Conservation (phyloP, 2,113 vertebrate genomes). For the Mirounga angustirostris region DNA sequence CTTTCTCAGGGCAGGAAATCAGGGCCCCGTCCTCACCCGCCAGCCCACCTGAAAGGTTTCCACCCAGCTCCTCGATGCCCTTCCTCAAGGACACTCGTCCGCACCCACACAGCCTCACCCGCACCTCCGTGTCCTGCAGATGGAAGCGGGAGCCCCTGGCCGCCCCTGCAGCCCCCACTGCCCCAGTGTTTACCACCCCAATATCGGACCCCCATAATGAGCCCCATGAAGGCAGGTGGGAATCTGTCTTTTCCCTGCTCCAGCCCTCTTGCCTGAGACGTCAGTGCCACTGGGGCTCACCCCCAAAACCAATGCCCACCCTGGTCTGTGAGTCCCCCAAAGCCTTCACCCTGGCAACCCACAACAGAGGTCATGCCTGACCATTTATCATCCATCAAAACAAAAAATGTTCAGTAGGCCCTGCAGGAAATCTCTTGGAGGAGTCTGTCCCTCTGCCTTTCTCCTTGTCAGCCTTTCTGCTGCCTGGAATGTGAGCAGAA, state of each 20-base stretch:
- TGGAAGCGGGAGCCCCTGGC: background rate
- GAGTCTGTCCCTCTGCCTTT: background rate
- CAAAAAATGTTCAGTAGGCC: background rate
- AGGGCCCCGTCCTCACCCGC: background rate
- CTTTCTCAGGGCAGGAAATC: background rate
- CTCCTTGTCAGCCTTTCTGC: background rate
- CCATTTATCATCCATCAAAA: background rate
- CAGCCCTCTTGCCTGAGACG: background rate
- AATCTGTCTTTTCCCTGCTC: background rate
- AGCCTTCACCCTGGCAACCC: background rate
- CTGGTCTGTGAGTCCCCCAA: background rate
- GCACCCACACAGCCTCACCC: background rate
- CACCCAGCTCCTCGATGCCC: accelerated
- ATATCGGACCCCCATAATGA: background rate
- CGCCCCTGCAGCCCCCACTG: background rate
- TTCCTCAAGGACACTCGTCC: background rate
- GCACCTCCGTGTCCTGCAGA: accelerated
- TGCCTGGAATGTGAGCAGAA: background rate
- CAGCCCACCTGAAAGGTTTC: background rate
- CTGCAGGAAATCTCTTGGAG: background rate
- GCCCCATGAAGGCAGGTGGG: background rate
- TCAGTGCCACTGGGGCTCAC: background rate
- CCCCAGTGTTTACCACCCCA: too few species aligned
- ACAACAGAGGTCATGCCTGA: background rate
- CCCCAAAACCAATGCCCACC: background rate